phyloP scores from a whole-genome alignment of 2,113 vertebrate genomes.

The Psephotus haematonotus region DNA sequence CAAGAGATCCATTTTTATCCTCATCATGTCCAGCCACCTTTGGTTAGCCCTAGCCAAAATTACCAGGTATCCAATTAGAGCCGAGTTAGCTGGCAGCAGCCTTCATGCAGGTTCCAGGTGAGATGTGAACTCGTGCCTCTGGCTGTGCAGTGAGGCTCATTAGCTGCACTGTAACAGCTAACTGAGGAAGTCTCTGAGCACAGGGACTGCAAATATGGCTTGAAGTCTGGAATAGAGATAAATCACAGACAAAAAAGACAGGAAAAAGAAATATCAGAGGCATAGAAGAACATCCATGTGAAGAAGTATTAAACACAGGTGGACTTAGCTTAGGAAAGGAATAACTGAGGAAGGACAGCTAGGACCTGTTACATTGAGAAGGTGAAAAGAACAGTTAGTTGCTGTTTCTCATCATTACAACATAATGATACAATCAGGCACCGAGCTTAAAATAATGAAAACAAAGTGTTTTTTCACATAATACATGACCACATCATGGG shows the following conservation, averaged over 20 bases:
- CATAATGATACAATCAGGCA: background rate
- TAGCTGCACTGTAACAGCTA: background rate
- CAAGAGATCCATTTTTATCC: background rate
- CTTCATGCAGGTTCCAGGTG: rapidly evolving
- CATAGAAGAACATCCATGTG: background rate
- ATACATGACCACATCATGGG: background rate
- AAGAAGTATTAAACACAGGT: background rate
- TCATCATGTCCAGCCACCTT: background rate
- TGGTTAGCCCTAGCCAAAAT: background rate
- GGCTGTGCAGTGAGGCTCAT: background rate
- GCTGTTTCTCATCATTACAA: background rate
- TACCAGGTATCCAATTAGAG: background rate
- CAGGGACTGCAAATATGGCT: background rate
- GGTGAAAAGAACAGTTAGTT: background rate
- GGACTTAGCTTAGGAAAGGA: background rate
- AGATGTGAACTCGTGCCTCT: background rate
- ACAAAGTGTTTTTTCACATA: background rate
- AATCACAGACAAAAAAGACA: background rate
- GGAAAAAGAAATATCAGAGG: background rate
- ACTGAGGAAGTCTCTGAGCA: background rate
- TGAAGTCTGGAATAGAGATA: background rate
- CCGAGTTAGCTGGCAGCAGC: background rate
- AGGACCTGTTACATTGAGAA: background rate
- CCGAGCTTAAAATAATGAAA: background rate
- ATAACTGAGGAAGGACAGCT: background rate